Conservation (phyloP, 1,140 invertebrate genomes). For the Acromyrmex echinatior region DNA sequence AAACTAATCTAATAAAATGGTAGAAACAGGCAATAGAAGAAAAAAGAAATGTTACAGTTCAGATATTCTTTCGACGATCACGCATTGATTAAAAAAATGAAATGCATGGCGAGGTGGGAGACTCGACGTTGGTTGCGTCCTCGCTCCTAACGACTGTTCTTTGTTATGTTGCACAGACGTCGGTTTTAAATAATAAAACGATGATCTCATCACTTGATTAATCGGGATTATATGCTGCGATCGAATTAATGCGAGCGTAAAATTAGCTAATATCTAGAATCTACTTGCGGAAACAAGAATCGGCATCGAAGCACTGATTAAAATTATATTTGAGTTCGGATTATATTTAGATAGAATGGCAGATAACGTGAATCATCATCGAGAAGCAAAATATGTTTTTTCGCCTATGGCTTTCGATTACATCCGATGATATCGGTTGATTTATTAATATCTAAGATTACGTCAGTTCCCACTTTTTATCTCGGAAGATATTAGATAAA, state of each 20-base stretch:
- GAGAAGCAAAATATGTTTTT: slow-evolving; percentile 34
- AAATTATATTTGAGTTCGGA: background rate
- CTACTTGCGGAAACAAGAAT: background rate
- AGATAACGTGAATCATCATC: slow-evolving; percentile 14
- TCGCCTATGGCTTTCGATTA: background rate
- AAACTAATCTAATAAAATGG: no score
- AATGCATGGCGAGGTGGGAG: background rate
- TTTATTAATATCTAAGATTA: slow-evolving; percentile 18
- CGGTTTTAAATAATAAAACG: slow-evolving; percentile 24
- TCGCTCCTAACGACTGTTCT: slow-evolving; percentile 20
- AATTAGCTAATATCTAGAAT: background rate
- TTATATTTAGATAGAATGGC: background rate
- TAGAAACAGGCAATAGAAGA: background rate
- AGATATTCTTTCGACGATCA: background rate
- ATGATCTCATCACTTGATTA: slow-evolving; percentile 41
- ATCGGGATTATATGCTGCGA: slow-evolving; percentile 8
- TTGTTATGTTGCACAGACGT: slow-evolving; percentile 27
- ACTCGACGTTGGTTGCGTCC: background rate
- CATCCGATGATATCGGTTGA: slow-evolving; percentile 2
- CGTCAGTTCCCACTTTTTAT: background rate
- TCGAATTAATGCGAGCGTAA: background rate
- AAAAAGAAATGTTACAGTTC: background rate
- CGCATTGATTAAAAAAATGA: background rate
- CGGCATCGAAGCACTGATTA: background rate
- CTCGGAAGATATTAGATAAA: background rate